Conservation (phyloP, 1,140 invertebrate species). For the Drosophila subobscura region DNA sequence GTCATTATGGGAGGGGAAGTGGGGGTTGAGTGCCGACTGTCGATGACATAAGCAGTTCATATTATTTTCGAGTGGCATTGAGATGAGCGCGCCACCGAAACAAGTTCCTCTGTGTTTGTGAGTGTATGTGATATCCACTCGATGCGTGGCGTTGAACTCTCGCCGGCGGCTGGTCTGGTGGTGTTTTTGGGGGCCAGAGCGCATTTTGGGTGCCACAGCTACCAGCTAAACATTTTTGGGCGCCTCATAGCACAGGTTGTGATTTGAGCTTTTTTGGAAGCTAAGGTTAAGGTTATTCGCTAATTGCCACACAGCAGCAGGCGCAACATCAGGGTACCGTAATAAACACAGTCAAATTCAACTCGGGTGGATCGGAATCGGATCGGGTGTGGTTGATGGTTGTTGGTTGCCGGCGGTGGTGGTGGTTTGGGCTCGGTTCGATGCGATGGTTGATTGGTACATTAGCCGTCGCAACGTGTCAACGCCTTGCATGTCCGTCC, state of each 20-base stretch:
- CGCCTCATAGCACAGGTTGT: conserved; percentile 82
- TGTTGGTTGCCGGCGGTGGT: conserved; percentile 1
- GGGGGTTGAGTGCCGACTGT: conserved; percentile 26
- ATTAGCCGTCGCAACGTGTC: conserved; percentile 38
- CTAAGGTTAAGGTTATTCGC: conserved; percentile 83
- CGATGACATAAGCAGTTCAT: conserved; percentile 61
- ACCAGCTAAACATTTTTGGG: conserved; percentile 71
- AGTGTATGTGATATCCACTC: conserved; percentile 35
- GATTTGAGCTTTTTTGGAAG: conserved; percentile 83
- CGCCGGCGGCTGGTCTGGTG: neutral
- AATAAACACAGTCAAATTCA: conserved; percentile 63
- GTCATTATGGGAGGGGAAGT: neutral
- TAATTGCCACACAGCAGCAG: conserved; percentile 47
- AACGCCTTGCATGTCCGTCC: conserved; percentile 70
- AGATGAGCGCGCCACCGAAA: conserved; percentile 43
- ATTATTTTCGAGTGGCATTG: conserved; percentile 63
- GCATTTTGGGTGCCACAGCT: conserved; percentile 60
- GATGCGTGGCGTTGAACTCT: conserved; percentile 65
- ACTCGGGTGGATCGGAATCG: conserved; percentile 3
- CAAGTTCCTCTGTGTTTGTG: conserved; percentile 38
- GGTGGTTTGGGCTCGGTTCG: conserved; percentile 19
- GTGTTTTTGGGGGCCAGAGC: conserved; percentile 32
- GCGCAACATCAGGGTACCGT: conserved; percentile 32
- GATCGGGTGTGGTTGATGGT: conserved; percentile 15
- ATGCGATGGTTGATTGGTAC: conserved; percentile 54